Base-by-base conservation (phyloP, 2,888 invertebrate genomes). In the Plutella xylostella region DNA sequence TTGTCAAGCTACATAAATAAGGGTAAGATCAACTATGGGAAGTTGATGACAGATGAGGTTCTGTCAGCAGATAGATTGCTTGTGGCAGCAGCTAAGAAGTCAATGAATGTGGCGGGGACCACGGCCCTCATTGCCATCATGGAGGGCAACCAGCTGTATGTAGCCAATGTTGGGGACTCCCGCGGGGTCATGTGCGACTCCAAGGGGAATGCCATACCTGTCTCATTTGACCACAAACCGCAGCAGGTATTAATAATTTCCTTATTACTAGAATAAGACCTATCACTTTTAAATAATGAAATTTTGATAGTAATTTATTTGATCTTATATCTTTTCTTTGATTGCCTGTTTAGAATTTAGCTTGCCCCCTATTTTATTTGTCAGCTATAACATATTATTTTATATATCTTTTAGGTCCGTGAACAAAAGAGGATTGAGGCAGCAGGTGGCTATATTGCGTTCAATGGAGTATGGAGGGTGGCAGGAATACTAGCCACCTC, bases 141-240 rank as follows among this genome's bases (percentile, higher is more conserved):
- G 55, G 93, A 96, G 69, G 91, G 88, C 33, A 89, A 90, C 56
- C 88, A 90, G 58, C 76, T 98, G 51, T 90, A 93, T 52, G 96
- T 98, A 20, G 97, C 97, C 12, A 98, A 98, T 85, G 97, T 98
- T 19, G 98, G 98, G 3, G 98, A 98, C 72, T 97, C 97, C 0
- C 86, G 98, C 52, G 98, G 96, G 21, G 97, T 97, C 0, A 94
- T 97, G 92, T 97, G 96, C 72, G 96, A 97, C 73, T 88, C 88
- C 40, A 89, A 91, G 61, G 96, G 96, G 30, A 93, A 92, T 69
- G 94, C 93, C 1, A 94, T 96, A 56, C 96, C 95, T 12, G 80
- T 98, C 6, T 97, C 97, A 1, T 95, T 94, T 72, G 98, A 98
- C 74, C 98, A 98, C 70, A 98, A 98, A 80, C 98, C 98, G 31